Conservation (phyloP, 2,888 invertebrate species). For the Standfussiana lucernea region DNA sequence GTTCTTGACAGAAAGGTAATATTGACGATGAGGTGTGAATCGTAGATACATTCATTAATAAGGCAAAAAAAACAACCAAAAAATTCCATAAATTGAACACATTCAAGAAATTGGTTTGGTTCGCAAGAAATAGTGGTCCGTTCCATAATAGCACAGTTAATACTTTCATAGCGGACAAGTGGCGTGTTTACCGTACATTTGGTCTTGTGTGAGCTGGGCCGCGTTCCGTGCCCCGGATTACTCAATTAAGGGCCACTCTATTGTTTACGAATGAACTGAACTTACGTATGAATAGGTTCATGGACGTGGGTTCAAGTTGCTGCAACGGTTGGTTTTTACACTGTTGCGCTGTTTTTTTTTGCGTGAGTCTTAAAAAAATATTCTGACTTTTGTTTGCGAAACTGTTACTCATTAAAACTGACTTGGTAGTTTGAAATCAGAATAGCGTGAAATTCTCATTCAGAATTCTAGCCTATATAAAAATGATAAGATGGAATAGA, state of each 20-base stretch:
- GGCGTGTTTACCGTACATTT: slow-evolving; percentile 65
- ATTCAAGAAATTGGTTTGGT: slow-evolving; percentile 31
- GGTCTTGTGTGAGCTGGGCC: slow-evolving; percentile 55
- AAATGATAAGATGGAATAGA: not conserved
- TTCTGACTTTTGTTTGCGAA: not conserved
- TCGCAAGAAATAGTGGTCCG: slow-evolving; percentile 24
- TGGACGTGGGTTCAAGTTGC: not conserved
- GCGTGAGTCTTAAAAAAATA: not conserved
- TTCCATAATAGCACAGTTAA: slow-evolving; percentile 24
- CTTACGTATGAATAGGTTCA: slow-evolving; percentile 32
- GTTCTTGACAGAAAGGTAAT: not conserved
- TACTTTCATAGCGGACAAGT: slow-evolving; percentile 58
- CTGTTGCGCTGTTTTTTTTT: not conserved
- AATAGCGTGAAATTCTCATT: not conserved
- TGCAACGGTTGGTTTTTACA: too few species aligned
- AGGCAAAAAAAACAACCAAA: not conserved
- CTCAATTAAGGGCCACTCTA: slow-evolving; percentile 65
- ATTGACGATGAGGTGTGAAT: not conserved
- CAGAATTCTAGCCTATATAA: not conserved
- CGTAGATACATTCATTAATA: not conserved
- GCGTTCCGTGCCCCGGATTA: slow-evolving; percentile 64
- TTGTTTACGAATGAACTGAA: slow-evolving; percentile 63
- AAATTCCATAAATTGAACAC: slow-evolving; percentile 41
- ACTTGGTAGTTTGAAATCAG: not conserved
- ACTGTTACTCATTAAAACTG: not conserved